These are phyloP conservation scores for Odocoileus hemionus DNA, from an alignment of 2,113 vertebrate genomes.

Conservation along the genomic window DNA sequence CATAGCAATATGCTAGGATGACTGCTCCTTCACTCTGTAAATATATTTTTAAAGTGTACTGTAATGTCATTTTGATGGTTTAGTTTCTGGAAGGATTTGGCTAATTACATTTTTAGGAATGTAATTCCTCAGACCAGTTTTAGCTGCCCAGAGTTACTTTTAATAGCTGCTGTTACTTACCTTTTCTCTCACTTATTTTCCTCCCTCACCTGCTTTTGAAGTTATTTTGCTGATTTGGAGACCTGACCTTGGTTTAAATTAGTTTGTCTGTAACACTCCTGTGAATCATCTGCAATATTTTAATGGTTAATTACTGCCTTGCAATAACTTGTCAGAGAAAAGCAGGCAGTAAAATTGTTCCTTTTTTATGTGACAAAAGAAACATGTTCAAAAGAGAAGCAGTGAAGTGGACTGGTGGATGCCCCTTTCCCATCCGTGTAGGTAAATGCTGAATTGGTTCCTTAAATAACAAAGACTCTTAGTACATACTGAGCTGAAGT, in stretches of 20 bases:
- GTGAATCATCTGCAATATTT: slow-evolving; percentile 36
- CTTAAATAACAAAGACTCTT: neutral
- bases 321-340: slow-evolving; percentile 48
- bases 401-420: accelerated
- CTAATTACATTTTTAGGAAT: slow-evolving; percentile 69
- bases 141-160: slow-evolving; percentile 60
- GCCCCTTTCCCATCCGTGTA: neutral
- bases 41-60: slow-evolving; percentile 55
- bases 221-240: slow-evolving; percentile 48
- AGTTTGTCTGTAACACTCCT: slow-evolving; percentile 48
- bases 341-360: slow-evolving; percentile 17
- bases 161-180: slow-evolving; percentile 60
- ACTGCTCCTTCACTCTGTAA: slow-evolving; percentile 63
- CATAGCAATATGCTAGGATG: neutral
- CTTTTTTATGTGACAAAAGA: slow-evolving; percentile 2
- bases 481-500: neutral
- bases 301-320: slow-evolving; percentile 61
- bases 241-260: slow-evolving; percentile 66
- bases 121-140: slow-evolving; percentile 2
- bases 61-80: slow-evolving; percentile 73
- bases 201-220: slow-evolving; percentile 33
- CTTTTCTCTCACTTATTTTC: slow-evolving; percentile 34
- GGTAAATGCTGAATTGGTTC: neutral
- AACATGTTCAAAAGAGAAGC: neutral
- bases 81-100: slow-evolving; percentile 70